phyloP scores from a whole-genome alignment of 2,113 vertebrate genomes.

The Lagenorhynchus albirostris region DNA sequence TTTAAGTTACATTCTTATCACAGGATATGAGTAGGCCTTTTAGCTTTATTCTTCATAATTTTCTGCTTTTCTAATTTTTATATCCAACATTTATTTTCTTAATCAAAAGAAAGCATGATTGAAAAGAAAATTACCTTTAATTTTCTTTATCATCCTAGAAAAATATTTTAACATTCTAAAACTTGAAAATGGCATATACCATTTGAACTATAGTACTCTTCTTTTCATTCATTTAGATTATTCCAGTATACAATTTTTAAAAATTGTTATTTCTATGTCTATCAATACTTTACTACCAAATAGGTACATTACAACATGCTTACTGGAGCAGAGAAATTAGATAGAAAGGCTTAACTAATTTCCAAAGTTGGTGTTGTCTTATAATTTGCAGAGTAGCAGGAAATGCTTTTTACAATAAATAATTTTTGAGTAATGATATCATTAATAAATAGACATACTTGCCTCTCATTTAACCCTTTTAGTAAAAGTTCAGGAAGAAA shows the following conservation, averaged over 20 bases:
- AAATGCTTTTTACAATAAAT: not conserved
- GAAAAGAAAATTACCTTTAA: not conserved
- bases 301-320: not conserved
- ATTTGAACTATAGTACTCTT: not conserved
- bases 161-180: not conserved
- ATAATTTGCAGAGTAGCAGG: not conserved
- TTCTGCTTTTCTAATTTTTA: not conserved
- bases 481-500: not conserved
- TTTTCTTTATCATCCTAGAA: not conserved
- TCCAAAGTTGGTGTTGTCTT: not conserved
- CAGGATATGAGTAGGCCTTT: not conserved
- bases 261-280: not conserved
- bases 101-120: not conserved
- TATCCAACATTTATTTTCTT: not conserved
- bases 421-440: not conserved
- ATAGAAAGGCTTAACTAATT: not conserved
- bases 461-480: not conserved
- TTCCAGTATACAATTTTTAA: not conserved
- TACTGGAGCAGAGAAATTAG: not conserved
- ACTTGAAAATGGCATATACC: not conserved
- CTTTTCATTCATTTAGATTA: not conserved
- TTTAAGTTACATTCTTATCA: not conserved
- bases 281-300: not conserved
- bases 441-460: not conserved
- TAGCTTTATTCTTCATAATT: not conserved